Percentiles rank a stretch among this genome's conserved stretches.
Conservation (phyloP, 2,797 vertebrate species). For the Chrosomus eos region DNA sequence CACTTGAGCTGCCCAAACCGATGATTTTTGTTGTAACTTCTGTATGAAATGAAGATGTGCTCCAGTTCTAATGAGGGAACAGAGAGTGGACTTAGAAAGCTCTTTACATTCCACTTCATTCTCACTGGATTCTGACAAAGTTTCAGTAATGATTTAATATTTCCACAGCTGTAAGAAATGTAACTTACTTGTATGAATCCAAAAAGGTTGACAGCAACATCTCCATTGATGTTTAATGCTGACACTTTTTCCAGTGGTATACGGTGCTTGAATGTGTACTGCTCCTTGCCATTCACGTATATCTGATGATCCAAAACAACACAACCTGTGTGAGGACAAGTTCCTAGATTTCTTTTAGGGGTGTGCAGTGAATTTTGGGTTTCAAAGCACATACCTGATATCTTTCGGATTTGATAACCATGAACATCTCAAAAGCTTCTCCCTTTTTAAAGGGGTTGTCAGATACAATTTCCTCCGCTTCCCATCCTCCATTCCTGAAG, state of each 20-base stretch:
- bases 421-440: conserved; percentile 37
- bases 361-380: no score
- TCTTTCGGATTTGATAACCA: conserved; percentile 7
- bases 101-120: neutral
- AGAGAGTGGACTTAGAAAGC: neutral
- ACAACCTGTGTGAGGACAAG: neutral
- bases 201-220: neutral
- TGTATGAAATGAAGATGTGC: neutral
- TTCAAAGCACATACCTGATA: conserved; percentile 20
- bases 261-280: conserved; percentile 31
- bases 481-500: conserved; percentile 20
- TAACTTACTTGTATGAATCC: conserved; percentile 41
- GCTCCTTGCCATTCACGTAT: conserved; percentile 20
- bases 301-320: conserved; percentile 12
- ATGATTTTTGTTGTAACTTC: neutral
- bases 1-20: neutral
- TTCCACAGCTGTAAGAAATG: accelerated
- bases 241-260: conserved; percentile 35
- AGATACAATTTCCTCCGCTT: neutral
- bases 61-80: conserved; percentile 20
- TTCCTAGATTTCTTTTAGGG: neutral
- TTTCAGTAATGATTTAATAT: neutral
- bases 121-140: neutral
- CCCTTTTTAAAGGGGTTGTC: conserved; percentile 42
- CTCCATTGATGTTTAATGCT: neutral